phyloP scores from a whole-genome alignment of 2,797 vertebrate species.

The Sibirionetta formosa region DNA sequence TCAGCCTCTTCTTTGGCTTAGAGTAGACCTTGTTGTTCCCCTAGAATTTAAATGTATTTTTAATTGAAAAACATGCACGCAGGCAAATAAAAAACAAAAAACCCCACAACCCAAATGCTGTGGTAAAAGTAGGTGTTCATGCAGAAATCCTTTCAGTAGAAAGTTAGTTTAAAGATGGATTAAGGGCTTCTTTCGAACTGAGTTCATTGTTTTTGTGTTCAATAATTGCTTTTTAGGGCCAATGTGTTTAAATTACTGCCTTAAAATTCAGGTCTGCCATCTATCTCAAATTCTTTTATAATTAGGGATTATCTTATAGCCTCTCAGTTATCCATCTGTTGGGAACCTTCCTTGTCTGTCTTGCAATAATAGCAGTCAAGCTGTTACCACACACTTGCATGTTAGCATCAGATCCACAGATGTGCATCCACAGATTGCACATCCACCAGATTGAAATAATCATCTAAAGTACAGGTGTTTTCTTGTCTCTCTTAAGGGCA shows the following conservation, averaged over 20 bases:
- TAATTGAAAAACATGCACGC: conserved; percentile 24
- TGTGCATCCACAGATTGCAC: not conserved
- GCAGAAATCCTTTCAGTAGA: conserved; percentile 51
- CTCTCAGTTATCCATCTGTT: conserved; percentile 45
- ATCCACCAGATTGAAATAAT: not conserved
- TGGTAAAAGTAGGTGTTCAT: conserved; percentile 63
- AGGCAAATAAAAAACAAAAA: not conserved
- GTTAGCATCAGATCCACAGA: not conserved
- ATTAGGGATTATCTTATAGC: conserved; percentile 50
- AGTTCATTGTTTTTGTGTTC: conserved; percentile 14
- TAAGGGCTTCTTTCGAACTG: conserved; percentile 55
- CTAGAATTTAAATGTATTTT: conserved; percentile 24
- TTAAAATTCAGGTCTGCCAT: conserved; percentile 36
- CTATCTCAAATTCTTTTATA: conserved; percentile 44
- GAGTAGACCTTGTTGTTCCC: not conserved
- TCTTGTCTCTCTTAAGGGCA: not conserved
- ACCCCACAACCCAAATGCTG: not conserved
- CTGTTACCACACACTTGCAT: not conserved
- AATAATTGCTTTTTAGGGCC: conserved; percentile 68
- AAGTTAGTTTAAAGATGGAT: conserved; percentile 56
- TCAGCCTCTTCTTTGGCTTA: not conserved
- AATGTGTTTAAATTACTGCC: conserved; percentile 52
- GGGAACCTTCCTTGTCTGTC: not conserved
- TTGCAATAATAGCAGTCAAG: not conserved
- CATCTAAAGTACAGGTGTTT: not conserved